Evolutionary conservation across 2,797 vertebrate genomes (phyloP).

Genomic region (Cottoperca gobio): DNA sequence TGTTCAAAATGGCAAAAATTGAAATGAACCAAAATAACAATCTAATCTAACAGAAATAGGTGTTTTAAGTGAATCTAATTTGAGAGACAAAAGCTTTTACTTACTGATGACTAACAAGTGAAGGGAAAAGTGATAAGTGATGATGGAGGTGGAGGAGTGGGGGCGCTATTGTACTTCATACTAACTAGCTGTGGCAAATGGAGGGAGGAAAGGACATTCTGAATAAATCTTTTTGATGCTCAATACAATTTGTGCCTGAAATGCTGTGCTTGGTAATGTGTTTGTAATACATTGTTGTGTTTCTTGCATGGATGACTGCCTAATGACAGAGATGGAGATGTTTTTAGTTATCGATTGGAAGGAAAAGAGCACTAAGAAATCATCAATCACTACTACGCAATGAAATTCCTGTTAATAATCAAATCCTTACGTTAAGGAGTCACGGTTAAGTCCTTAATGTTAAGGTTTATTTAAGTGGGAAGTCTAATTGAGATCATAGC

Average conservation of each 20-base stretch:
- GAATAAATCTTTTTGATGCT: constrained; percentile 36
- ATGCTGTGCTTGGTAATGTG: background rate
- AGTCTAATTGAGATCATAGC: background rate
- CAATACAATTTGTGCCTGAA: constrained; percentile 26
- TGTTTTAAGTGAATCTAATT: background rate
- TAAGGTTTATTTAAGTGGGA: constrained; percentile 2
- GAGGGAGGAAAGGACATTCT: background rate
- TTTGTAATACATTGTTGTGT: constrained; percentile 10
- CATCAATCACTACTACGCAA: background rate
- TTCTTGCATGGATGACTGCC: background rate
- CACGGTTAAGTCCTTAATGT: no score
- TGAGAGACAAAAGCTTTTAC: background rate
- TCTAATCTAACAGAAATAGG: background rate
- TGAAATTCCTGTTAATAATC: no score
- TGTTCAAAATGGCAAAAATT: background rate
- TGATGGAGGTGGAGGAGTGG: constrained; percentile 40
- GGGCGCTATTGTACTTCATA: constrained; percentile 64
- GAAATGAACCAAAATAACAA: background rate
- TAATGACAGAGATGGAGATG: constrained; percentile 9
- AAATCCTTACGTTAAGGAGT: no score
- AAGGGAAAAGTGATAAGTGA: constrained; percentile 14
- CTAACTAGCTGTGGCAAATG: constrained; percentile 7
- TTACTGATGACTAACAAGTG: constrained; percentile 46
- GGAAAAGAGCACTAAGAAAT: background rate
- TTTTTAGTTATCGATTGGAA: background rate